Evolutionary conservation across 2,113 vertebrate genomes (phyloP).

Genomic region (Diglossa brunneiventris): DNA sequence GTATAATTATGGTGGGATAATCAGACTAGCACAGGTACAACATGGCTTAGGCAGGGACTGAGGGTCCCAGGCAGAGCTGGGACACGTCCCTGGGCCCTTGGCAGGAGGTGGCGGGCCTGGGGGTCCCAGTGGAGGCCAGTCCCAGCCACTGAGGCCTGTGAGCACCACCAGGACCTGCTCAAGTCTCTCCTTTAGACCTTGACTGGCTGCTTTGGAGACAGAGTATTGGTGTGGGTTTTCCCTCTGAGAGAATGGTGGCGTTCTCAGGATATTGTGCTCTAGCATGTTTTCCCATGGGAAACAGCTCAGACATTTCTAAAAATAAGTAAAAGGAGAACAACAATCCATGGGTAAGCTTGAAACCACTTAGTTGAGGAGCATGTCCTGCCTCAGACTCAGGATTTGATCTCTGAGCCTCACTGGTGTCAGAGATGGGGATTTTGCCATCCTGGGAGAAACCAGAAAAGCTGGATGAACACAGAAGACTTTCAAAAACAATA

Average conservation of each 20-base stretch:
- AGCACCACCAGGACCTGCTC: background rate
- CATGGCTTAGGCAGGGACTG: no score
- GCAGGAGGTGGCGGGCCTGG: background rate
- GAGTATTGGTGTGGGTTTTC: no score
- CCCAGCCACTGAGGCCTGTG: background rate
- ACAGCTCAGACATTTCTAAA: background rate
- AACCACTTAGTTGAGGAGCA: background rate
- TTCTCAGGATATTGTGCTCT: background rate
- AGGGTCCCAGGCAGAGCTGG: background rate
- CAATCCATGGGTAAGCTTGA: background rate
- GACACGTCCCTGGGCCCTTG: fast-evolving
- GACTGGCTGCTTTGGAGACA: background rate
- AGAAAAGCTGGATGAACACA: background rate
- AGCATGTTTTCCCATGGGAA: background rate
- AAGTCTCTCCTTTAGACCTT: background rate
- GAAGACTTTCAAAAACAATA: background rate
- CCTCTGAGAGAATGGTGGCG: background rate
- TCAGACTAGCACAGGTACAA: background rate
- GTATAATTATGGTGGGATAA: background rate
- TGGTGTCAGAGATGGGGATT: background rate
- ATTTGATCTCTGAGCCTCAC: background rate
- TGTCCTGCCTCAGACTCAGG: fast-evolving
- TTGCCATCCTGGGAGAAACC: background rate
- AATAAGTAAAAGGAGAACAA: background rate
- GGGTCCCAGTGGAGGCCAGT: background rate